Evolutionary conservation across 2,797 vertebrate genomes (phyloP).

Genomic region (Botia almorhae): DNA sequence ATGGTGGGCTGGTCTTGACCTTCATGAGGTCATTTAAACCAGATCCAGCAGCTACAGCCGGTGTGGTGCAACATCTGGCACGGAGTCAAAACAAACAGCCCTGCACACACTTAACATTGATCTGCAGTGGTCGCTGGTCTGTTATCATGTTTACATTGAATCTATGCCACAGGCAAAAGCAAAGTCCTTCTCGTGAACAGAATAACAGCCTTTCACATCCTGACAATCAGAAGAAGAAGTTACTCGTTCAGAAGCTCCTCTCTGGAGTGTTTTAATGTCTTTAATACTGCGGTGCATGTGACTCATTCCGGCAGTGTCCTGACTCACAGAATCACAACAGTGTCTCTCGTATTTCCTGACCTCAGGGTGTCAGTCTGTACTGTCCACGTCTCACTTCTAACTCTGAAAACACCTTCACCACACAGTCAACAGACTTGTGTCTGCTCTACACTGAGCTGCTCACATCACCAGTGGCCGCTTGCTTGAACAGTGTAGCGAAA

Average conservation of each 20-base stretch:
- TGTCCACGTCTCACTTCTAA: not conserved
- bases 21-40: constrained; percentile 44
- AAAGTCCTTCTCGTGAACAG: not conserved
- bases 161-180: not conserved
- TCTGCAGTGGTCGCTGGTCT: not conserved
- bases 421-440: constrained; percentile 20
- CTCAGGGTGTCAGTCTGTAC: not conserved
- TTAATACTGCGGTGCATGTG: not conserved
- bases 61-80: constrained; percentile 51
- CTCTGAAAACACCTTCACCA: not conserved
- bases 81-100: constrained; percentile 23
- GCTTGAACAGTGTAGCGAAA: constrained; percentile 34
- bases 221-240: not conserved
- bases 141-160: constrained; percentile 22
- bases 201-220: constrained; percentile 4
- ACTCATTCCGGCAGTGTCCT: not conserved
- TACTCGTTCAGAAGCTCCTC: too few species aligned
- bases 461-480: constrained; percentile 40
- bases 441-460: too few species aligned
- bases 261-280: too few species aligned
- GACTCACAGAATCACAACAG: not conserved
- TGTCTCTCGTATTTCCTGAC: constrained; percentile 13
- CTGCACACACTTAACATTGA: not conserved
- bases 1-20: constrained; percentile 44
- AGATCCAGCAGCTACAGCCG: constrained; percentile 23